These are phyloP conservation scores for Salvelinus sp. DNA, from an alignment of 2,113 vertebrate genomes.

Conservation along the genomic window DNA sequence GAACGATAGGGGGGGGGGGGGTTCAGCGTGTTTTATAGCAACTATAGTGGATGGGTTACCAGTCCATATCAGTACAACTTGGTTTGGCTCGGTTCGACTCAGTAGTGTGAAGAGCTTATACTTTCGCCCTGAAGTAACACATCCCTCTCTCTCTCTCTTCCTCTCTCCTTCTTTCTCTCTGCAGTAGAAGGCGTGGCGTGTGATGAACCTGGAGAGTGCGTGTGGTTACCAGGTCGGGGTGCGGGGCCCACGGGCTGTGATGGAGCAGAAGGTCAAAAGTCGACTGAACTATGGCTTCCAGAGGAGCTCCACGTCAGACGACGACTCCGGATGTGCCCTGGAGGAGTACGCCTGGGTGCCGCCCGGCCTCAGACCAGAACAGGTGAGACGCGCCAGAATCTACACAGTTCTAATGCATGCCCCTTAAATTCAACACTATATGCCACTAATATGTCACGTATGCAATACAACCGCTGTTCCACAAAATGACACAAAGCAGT, in stretches of 20 bases:
- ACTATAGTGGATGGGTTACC: too few species aligned
- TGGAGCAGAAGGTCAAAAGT: constrained; percentile 87
- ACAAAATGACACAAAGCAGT: too few species aligned
- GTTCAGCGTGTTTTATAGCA: too few species aligned
- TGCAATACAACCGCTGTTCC: too few species aligned
- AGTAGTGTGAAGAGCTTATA: too few species aligned
- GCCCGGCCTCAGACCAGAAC: constrained; percentile 89
- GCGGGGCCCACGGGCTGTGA: constrained; percentile 76
- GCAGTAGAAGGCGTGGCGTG: constrained; percentile 58
- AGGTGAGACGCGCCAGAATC: constrained; percentile 72
- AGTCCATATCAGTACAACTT: too few species aligned
- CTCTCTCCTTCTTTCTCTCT: constrained; percentile 13
- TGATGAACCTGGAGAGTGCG: constrained; percentile 79
- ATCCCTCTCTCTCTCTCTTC: constrained; percentile 2
- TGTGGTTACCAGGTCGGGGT: constrained; percentile 54
- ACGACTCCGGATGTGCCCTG: constrained; percentile 94
- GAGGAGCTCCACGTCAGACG: constrained; percentile 92
- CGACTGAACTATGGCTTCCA: constrained; percentile 89
- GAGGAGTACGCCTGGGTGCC: constrained; percentile 98
- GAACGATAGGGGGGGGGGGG: too few species aligned
- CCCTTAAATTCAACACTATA: too few species aligned
- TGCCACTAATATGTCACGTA: too few species aligned
- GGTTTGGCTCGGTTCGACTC: too few species aligned
- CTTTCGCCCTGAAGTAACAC: neutral
- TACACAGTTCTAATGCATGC: too few species aligned